Evolutionary conservation across 2,888 invertebrate genomes (phyloP), one percentile per base, ranked within the genome.

Genomic region (Platynereis dumerilii): DNA sequence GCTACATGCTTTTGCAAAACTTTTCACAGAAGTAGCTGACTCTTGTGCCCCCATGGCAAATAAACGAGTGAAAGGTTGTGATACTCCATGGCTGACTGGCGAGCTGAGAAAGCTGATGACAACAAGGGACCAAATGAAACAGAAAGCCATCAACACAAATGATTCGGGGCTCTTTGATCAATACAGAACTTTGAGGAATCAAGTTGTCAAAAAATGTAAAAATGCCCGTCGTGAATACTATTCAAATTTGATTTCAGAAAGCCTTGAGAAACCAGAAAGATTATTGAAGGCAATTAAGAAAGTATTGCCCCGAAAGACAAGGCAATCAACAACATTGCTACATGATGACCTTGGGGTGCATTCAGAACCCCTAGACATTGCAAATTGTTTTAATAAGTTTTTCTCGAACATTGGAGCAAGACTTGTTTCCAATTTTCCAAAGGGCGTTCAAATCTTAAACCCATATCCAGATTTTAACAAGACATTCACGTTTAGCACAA

Each of bases 231-330:
- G 24, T 10, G 26, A 52, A 7, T 52, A n/a, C n/a, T n/a, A n/a
- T 20, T 52, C 52, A 52, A 55, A 7, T 55, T 17, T 55, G 7
- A n/a, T 55, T 26, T 15, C 24, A 3, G 55, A 52, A 55, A 17
- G 26, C 26, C 7, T 3, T 3, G 3, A 5, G 2, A 26, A 55
- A 2, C 55, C 55, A 17, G 17, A 55, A 2, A 26, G 24, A 55
- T 24, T 55, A 26, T 55, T 12, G 27, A 55, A 55, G 24, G n/a
- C 55, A 55, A 15, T 55, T 26, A 24, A 55, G 27, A 55, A 55
- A 24, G 27, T 55, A 7, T 24, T 55, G 22, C 26, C 55, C 17
- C n/a, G n/a, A 17, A 15, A 27, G n/a, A n/a, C 7, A n/a, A 26
- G 2, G 22, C 26, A 26, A 20, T n/a, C n/a, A n/a, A n/a, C n/a